Evolutionary conservation across 2,888 invertebrate genomes (phyloP).

Genomic region (Oscheius onirici): DNA sequence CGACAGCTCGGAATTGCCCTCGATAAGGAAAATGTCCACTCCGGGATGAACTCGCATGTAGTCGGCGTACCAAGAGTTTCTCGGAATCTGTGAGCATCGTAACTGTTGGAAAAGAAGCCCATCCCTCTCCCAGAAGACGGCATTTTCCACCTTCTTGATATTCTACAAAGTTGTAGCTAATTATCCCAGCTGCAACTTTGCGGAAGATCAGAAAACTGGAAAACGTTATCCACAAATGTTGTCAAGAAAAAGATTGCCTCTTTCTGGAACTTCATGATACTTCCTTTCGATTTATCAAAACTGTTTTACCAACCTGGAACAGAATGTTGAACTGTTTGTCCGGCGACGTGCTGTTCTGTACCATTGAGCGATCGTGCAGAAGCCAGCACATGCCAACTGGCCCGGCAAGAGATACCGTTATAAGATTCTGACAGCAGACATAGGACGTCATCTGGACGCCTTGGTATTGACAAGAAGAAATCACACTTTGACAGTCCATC

Average conservation of each 20-base stretch:
- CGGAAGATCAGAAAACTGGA: too few relatives aligned
- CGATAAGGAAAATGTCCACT: conserved; percentile 49
- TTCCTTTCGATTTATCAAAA: background rate
- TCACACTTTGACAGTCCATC: conserved; percentile 54
- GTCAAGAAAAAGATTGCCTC: conserved; percentile 8
- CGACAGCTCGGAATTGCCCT: conserved; percentile 36
- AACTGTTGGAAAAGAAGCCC: too few relatives aligned
- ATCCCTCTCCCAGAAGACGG: too few relatives aligned
- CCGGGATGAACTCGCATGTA: conserved; percentile 52
- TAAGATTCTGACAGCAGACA: conserved; percentile 48
- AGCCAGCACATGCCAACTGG: conserved; percentile 47
- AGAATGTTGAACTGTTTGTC: conserved; percentile 47
- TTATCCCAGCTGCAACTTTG: too few relatives aligned
- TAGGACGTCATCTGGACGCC: conserved; percentile 36
- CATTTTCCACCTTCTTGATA: too few relatives aligned
- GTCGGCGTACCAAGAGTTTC: conserved; percentile 56
- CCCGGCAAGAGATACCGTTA: conserved; percentile 35
- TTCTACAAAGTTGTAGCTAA: too few relatives aligned
- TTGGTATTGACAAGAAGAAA: conserved; percentile 49
- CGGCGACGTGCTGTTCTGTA: conserved; percentile 45
- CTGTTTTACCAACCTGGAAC: conserved; percentile 39
- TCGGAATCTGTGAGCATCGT: conserved; percentile 45
- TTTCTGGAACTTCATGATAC: background rate
- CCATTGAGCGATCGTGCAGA: conserved; percentile 44
- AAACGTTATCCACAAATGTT: too few relatives aligned